These are phyloP conservation scores for Carassius gibelio DNA, from an alignment of 2,113 vertebrate species.

Conservation along the genomic window DNA sequence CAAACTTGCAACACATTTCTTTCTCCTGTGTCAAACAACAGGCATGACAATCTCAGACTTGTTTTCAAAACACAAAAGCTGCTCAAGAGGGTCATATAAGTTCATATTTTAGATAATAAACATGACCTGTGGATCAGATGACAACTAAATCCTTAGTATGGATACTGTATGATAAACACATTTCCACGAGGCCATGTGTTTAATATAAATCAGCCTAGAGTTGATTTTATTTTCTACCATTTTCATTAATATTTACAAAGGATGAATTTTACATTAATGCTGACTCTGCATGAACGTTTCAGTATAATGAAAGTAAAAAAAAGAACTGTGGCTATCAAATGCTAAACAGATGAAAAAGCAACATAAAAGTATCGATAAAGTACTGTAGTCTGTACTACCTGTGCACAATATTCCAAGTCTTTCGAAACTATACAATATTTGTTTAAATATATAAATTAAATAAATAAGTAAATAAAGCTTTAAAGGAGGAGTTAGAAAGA, in stretches of 20 bases:
- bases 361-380: neutral
- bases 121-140: slow-evolving; percentile 3
- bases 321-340: neutral
- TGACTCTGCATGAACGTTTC: too few relatives aligned
- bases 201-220: neutral
- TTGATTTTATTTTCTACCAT: too few relatives aligned
- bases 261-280: too few relatives aligned
- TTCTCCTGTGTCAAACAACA: slow-evolving; percentile 1
- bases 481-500: too few relatives aligned
- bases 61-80: slow-evolving; percentile 12
- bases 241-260: too few relatives aligned
- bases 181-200: neutral
- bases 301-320: neutral
- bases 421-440: neutral
- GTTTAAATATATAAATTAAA: neutral
- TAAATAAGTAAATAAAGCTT: neutral
- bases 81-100: neutral
- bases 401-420: neutral
- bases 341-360: neutral
- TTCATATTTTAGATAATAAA: neutral
- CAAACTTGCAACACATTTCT: neutral
- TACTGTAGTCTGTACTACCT: neutral
- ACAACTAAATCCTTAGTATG: neutral
- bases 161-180: too few relatives aligned
- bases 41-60: neutral